Base-by-base conservation (phyloP, 2,888 invertebrate genomes). In the Melanotus villosus region DNA sequence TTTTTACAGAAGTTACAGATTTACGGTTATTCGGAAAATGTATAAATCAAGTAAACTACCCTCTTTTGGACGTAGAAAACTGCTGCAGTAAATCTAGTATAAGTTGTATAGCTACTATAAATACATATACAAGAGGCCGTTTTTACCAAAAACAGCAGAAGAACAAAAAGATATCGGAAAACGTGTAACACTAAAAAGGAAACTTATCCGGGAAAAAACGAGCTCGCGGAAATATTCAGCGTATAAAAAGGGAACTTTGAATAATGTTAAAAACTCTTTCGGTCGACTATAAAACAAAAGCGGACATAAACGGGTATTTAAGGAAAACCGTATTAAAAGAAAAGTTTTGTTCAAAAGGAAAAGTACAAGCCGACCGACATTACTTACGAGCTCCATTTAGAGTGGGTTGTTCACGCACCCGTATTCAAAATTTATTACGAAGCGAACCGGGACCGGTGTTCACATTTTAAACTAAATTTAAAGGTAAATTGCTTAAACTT, bases 11-110 rank as follows among this genome's bases (percentile, higher is more conserved):
- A 50, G 26, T 59, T 41, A 19, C 45, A 59, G 38, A 65, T 65
- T 65, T 65, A 57, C 65, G 47, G 47, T 50, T 18, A 43, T 58
- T 65, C 45, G 58, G 47, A 57, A 57, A 57, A 47, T 36, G 19
- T 36, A 65, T 58, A 65, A 65, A 65, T 65, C 58, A 50, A 65
- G 52, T 18, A 65, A 58, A 65, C 58, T 65, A 30, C 52, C 26
- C 34, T 21, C 18, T 26, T 26, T 50, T 59, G 26, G 58, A 54
- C 38, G 47, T 21, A 14, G 23, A 50, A 63, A 45, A 56, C 34
- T 26, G 34, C 36, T 59, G 47, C 38, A 23, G 47, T 65, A 58
- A 47, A 58, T 59, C 26, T 30, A 23, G 21, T 23, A 23, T 23
- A 47, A 23, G n/a, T n/a, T n/a, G 23, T 47, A 47, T 47, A 12